phyloP scores from a whole-genome alignment of 2,888 invertebrate species.

The Dascillus cervinus region DNA sequence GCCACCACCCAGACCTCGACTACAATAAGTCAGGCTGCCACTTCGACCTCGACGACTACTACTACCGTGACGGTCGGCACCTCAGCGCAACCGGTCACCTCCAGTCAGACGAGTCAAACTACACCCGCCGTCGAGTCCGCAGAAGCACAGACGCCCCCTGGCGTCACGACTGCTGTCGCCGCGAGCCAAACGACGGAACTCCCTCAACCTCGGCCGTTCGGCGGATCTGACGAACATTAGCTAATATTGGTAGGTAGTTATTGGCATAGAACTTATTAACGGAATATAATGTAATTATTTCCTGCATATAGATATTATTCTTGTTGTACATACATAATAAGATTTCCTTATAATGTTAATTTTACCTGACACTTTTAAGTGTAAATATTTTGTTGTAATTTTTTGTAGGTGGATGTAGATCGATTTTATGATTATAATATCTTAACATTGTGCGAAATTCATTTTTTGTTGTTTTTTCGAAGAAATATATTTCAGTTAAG shows the following conservation, averaged over 20 bases:
- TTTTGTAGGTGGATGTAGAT: not conserved
- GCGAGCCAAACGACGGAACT: slow-evolving; percentile 30
- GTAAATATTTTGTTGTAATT: too few species aligned
- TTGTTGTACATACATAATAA: too few species aligned
- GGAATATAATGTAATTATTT: too few species aligned
- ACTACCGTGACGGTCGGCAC: slow-evolving; percentile 37
- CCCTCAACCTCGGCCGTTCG: slow-evolving; percentile 26
- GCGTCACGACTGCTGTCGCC: slow-evolving; percentile 19
- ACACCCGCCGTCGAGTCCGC: slow-evolving; percentile 32
- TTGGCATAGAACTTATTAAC: too few species aligned
- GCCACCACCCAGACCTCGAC: slow-evolving; percentile 39
- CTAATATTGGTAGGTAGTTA: too few species aligned
- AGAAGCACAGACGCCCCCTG: slow-evolving; percentile 29
- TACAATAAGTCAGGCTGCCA: slow-evolving; percentile 24
- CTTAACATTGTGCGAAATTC: too few species aligned
- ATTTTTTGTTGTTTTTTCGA: too few species aligned
- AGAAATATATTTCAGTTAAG: too few species aligned
- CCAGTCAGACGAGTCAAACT: slow-evolving; percentile 40
- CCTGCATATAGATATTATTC: too few species aligned
- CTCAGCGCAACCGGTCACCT: slow-evolving; percentile 35
- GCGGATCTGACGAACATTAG: slow-evolving; percentile 34
- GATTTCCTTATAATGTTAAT: too few species aligned
- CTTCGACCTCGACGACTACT: slow-evolving; percentile 48
- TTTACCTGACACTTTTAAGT: too few species aligned
- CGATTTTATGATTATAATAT: too few species aligned